Conservation (phyloP, 2,888 invertebrate species). For the Platynereis dumerilii region DNA sequence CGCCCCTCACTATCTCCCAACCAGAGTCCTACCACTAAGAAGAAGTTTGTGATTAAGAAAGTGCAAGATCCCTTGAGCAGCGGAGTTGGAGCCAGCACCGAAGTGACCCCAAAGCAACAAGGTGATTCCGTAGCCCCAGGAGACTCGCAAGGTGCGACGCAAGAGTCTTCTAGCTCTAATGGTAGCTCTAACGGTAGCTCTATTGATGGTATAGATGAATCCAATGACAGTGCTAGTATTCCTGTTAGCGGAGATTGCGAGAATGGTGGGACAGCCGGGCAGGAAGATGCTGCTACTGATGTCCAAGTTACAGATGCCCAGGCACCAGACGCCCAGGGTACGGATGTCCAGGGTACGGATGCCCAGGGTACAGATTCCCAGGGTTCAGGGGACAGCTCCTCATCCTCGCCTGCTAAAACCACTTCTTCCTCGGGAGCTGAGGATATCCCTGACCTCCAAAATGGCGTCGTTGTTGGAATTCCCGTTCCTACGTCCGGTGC, state of each 20-base stretch:
- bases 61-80: slow-evolving; percentile 8
- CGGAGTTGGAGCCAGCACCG: too few relatives aligned
- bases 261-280: too few relatives aligned
- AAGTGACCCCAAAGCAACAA: neutral
- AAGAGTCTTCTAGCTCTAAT: neutral
- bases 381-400: too few relatives aligned
- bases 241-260: too few relatives aligned
- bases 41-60: slow-evolving; percentile 24
- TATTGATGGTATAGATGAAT: neutral
- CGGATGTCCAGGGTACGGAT: too few relatives aligned
- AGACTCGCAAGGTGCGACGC: neutral
- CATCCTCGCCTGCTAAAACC: too few relatives aligned
- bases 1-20: neutral
- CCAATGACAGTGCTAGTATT: neutral
- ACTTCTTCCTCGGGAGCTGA: too few relatives aligned
- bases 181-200: neutral
- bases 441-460: neutral
- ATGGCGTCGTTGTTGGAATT: neutral
- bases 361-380: too few relatives aligned
- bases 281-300: too few relatives aligned
- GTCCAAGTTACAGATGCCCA: too few relatives aligned
- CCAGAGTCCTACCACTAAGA: slow-evolving; percentile 16
- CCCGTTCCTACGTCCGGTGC: neutral
- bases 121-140: neutral
- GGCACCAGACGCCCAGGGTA: too few relatives aligned